Evolutionary conservation across 2,888 invertebrate genomes (phyloP).

Genomic region (Oscheius onirici): DNA sequence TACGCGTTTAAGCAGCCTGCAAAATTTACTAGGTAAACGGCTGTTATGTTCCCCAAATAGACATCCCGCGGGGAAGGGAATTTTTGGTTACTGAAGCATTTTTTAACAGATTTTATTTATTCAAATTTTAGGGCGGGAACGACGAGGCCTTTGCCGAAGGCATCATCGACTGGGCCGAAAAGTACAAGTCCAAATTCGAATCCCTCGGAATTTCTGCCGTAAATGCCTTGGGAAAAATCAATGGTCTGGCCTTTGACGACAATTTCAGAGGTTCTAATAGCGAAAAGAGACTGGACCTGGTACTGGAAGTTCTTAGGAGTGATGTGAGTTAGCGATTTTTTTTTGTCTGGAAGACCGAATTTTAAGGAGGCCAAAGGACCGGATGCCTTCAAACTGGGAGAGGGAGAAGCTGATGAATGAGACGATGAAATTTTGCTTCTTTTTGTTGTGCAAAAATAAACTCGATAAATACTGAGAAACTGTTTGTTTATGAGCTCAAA

Average conservation of each 20-base stretch:
- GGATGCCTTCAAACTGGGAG: background rate
- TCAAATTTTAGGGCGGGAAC: constrained; percentile 10
- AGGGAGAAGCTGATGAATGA: background rate
- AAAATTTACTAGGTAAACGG: no score
- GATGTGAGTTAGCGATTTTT: no score
- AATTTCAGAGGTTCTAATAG: background rate
- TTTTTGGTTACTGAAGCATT: no score
- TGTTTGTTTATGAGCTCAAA: background rate
- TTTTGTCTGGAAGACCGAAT: background rate
- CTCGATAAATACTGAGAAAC: background rate
- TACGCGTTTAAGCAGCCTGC: no score
- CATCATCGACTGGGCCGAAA: constrained; percentile 19
- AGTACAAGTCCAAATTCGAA: background rate
- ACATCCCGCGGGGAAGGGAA: no score
- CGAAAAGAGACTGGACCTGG: background rate
- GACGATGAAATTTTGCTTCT: background rate
- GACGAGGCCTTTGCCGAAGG: constrained; percentile 16
- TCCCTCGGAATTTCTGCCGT: background rate
- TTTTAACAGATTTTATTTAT: no score
- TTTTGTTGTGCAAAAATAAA: no score
- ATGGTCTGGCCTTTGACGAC: constrained; percentile 1
- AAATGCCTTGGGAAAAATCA: background rate
- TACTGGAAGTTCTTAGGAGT: background rate
- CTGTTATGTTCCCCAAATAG: no score
- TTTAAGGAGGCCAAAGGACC: constrained; percentile 5